A percentile compares a stretch with the other conserved stretches of the same genome.
These are phyloP conservation scores for Agapornis canus DNA, from an alignment of 2,797 vertebrate genomes.

Conservation along the genomic window DNA sequence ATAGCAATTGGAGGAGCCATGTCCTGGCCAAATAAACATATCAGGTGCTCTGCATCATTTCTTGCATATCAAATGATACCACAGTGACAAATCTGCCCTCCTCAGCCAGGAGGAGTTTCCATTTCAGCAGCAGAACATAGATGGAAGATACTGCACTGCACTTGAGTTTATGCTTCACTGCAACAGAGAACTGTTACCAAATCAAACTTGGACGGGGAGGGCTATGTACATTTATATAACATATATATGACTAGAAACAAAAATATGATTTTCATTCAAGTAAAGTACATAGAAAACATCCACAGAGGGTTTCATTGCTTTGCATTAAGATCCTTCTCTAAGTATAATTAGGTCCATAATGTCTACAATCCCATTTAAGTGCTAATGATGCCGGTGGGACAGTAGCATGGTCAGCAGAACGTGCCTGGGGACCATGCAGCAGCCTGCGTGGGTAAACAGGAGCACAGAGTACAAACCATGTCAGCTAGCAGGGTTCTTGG, in stretches of 20 bases:
- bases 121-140: background rate
- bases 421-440: background rate
- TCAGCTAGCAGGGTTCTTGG: background rate
- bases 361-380: background rate
- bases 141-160: background rate
- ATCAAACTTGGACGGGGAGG: background rate
- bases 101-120: background rate
- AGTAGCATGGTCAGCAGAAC: background rate
- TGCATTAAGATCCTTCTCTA: background rate
- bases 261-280: background rate
- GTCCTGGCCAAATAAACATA: background rate
- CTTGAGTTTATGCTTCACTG: background rate
- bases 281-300: background rate
- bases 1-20: background rate
- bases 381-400: background rate
- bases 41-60: background rate
- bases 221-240: background rate
- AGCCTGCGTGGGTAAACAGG: background rate
- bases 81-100: background rate
- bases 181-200: background rate
- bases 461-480: background rate
- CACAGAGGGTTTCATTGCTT: background rate
- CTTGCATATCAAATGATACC: background rate
- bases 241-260: background rate
- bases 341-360: background rate